These are phyloP conservation scores for Cyanocitta stelleri DNA, from an alignment of 2,113 vertebrate genomes.

Conservation along the genomic window DNA sequence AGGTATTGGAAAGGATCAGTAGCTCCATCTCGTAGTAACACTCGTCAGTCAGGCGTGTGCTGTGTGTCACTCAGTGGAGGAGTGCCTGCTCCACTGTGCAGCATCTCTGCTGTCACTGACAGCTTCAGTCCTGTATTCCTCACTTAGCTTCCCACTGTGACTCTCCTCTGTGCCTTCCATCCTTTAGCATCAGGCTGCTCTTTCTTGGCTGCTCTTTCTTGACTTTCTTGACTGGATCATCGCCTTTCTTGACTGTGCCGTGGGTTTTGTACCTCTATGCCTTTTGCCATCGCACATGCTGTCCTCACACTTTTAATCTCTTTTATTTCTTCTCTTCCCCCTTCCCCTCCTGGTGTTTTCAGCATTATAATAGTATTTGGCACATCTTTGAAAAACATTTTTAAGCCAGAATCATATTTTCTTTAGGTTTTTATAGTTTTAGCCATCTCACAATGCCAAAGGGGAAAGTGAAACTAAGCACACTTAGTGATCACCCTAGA, in stretches of 20 bases:
- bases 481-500: neutral
- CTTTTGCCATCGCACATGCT: neutral
- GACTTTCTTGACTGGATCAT: neutral
- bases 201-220: neutral
- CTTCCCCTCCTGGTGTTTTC: neutral
- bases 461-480: neutral
- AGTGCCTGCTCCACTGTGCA: neutral
- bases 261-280: neutral
- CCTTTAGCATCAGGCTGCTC: neutral
- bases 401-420: neutral
- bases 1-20: neutral
- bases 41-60: neutral
- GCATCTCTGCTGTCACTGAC: neutral
- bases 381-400: neutral
- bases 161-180: neutral
- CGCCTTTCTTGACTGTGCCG: neutral
- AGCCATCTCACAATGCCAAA: neutral
- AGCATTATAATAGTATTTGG: neutral
- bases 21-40: slow-evolving; percentile 19
- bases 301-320: neutral
- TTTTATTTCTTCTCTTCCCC: neutral
- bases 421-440: neutral
- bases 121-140: neutral
- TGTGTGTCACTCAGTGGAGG: slow-evolving; percentile 12
- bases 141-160: neutral